Evolutionary conservation across 2,888 invertebrate genomes (phyloP).

Genomic region (Tuta absoluta): DNA sequence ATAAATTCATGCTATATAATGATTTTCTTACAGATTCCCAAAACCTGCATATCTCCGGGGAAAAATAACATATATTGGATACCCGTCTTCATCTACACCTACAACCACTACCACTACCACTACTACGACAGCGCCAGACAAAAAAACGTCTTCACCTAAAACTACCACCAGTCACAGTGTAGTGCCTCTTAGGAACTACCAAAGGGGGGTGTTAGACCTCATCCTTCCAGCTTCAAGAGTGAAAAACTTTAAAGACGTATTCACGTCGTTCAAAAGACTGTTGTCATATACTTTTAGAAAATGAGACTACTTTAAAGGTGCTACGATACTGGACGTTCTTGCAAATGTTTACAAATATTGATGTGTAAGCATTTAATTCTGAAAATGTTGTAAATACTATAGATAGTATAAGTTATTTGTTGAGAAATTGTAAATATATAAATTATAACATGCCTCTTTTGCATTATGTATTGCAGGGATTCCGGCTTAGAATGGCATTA

Average conservation of each 20-base stretch:
- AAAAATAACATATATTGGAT: neutral
- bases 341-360: too few species aligned
- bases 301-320: too few species aligned
- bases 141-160: conserved; percentile 1
- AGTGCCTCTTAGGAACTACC: conserved; percentile 43
- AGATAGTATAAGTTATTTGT: too few species aligned
- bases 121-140: conserved; percentile 23
- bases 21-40: neutral
- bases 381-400: too few species aligned
- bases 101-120: neutral
- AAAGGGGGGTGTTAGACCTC: conserved; percentile 61
- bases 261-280: conserved; percentile 53
- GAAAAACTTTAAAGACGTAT: conserved; percentile 55
- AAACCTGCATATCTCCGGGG: conserved; percentile 33
- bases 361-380: too few species aligned
- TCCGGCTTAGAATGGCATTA: too few species aligned
- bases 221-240: conserved; percentile 61
- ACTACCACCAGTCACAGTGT: conserved; percentile 36
- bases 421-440: too few species aligned
- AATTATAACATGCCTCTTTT: too few species aligned
- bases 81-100: neutral
- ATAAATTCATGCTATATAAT: too few species aligned
- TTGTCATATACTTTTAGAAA: conserved; percentile 58
- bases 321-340: too few species aligned
- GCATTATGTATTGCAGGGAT: too few species aligned